These are phyloP conservation scores for Lytechinus variegatus DNA, from an alignment of 35 echinoderm and acorn worm genomes.

Conservation along the genomic window DNA sequence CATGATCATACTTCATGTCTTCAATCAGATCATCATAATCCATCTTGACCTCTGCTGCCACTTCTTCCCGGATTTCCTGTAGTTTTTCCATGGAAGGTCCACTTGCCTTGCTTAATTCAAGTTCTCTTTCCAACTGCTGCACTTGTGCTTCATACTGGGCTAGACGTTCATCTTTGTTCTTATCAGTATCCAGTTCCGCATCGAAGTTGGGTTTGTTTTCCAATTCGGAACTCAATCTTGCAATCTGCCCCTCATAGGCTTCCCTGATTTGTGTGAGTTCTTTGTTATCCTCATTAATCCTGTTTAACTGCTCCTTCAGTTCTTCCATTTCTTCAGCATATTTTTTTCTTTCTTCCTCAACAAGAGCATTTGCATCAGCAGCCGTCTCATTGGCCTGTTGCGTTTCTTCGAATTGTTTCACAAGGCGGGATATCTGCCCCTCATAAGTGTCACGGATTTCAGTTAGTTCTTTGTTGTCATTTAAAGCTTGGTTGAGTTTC, in stretches of 20 bases:
- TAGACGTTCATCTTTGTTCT: conserved; percentile 54
- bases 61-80: conserved; percentile 57
- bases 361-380: background rate
- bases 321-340: conserved; percentile 55
- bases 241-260: conserved; percentile 65
- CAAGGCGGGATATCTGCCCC: conserved; percentile 33
- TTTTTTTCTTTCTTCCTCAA: background rate
- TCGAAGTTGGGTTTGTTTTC: conserved; percentile 53
- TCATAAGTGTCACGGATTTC: conserved; percentile 42
- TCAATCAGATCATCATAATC: conserved; percentile 82
- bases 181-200: conserved; percentile 39
- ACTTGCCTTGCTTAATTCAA: conserved; percentile 52
- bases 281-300: conserved; percentile 57
- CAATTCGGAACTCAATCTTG: conserved; percentile 53
- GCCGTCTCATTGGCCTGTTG: background rate
- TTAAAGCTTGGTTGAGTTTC: background rate
- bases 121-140: conserved; percentile 43
- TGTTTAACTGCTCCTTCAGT: conserved; percentile 65
- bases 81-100: conserved; percentile 57
- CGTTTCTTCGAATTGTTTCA: conserved; percentile 23
- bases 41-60: conserved; percentile 64
- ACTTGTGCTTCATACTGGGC: conserved; percentile 56
- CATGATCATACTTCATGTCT: conserved; percentile 78
- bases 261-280: conserved; percentile 60
- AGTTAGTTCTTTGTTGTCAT: conserved; percentile 39